Conservation (phyloP, 2,888 invertebrate species). For the Heliconius aoede region DNA sequence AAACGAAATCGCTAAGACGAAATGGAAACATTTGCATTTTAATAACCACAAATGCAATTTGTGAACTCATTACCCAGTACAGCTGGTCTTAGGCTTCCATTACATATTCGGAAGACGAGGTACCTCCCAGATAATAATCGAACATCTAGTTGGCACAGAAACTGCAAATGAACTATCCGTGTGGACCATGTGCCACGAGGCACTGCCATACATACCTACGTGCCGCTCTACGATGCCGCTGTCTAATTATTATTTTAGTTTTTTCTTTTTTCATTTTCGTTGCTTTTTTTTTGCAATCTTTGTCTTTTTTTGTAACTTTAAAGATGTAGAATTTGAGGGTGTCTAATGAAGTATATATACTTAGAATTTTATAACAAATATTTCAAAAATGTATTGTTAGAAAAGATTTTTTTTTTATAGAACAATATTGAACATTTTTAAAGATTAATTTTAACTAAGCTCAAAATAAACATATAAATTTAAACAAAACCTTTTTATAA, state of each 20-base stretch:
- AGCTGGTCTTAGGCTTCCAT: conserved; percentile 32
- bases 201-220: not conserved
- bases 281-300: not conserved
- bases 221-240: not conserved
- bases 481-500: not conserved
- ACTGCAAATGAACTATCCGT: conserved; percentile 16
- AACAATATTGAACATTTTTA: no score
- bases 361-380: no score
- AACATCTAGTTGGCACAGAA: conserved; percentile 26
- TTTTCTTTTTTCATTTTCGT: not conserved
- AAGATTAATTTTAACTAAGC: no score
- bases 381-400: no score
- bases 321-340: not conserved
- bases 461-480: no score
- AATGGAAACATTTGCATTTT: conserved; percentile 41
- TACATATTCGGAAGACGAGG: conserved; percentile 12
- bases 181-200: conserved; percentile 1
- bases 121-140: conserved; percentile 18
- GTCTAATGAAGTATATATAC: no score
- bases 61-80: conserved; percentile 40
- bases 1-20: conserved; percentile 25
- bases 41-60: conserved; percentile 45
- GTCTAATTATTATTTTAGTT: not conserved
- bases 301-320: not conserved
- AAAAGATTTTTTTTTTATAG: no score